Evolutionary conservation across 2,888 invertebrate genomes (phyloP).

Genomic region (Cabera pusaria): DNA sequence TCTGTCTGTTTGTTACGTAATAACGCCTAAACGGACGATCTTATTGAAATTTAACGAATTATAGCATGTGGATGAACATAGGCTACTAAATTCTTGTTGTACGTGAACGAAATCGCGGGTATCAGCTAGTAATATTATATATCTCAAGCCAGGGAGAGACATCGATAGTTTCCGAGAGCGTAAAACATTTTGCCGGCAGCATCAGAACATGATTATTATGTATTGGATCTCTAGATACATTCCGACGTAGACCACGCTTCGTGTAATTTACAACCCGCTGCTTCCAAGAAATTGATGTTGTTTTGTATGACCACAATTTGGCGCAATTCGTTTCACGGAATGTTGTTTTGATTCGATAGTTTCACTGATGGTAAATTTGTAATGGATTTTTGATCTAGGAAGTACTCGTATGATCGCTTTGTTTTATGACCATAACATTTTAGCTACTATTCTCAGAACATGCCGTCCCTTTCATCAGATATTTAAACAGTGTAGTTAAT

Average conservation of each 20-base stretch:
- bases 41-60: no score
- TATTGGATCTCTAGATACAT: constrained; percentile 29
- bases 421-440: no score
- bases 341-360: constrained; percentile 14
- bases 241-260: constrained; percentile 11
- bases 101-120: no score
- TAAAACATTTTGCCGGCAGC: constrained; percentile 13
- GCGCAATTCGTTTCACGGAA: constrained; percentile 19
- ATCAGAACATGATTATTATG: constrained; percentile 30
- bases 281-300: constrained; percentile 31
- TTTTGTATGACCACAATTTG: constrained; percentile 20
- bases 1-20: no score
- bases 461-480: no score
- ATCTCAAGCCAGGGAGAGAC: no score
- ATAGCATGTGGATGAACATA: no score
- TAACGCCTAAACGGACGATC: no score
- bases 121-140: no score
- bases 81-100: no score
- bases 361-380: constrained; percentile 8
- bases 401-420: constrained; percentile 7
- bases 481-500: neutral
- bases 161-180: constrained; percentile 15
- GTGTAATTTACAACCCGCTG: constrained; percentile 29
- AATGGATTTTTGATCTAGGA: constrained; percentile 6
- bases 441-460: no score